Evolutionary conservation across 2,797 vertebrate genomes (phyloP).

Genomic region (Nyctibius grandis): DNA sequence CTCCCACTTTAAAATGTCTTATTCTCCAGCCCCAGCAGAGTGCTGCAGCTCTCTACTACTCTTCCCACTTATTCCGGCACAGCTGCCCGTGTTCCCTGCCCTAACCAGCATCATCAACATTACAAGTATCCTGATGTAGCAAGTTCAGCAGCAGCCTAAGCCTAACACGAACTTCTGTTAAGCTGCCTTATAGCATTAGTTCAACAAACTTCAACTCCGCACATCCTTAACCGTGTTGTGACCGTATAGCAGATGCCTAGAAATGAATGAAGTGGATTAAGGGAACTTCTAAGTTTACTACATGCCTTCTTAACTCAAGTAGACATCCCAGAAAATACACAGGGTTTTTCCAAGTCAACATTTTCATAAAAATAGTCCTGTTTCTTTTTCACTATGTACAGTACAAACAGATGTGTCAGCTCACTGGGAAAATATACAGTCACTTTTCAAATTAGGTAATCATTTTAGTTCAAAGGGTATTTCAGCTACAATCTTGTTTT

Average conservation of each 20-base stretch:
- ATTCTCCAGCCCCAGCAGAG: neutral
- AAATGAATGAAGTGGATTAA: neutral
- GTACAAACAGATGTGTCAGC: neutral
- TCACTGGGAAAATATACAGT: neutral
- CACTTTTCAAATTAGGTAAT: conserved; percentile 18
- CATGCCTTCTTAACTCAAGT: neutral
- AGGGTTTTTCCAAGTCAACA: neutral
- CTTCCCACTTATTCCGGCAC: neutral
- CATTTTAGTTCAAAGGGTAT: neutral
- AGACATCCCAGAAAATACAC: neutral
- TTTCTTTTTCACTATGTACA: neutral
- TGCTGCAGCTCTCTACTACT: neutral
- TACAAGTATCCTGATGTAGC: neutral
- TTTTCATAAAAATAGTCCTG: neutral
- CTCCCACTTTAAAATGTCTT: neutral
- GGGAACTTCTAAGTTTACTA: neutral
- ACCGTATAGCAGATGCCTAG: neutral
- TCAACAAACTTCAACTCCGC: neutral
- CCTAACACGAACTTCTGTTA: neutral
- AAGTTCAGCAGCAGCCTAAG: neutral
- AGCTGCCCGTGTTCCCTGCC: neutral
- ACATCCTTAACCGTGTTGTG: neutral
- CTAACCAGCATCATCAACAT: neutral
- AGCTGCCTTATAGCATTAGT: neutral
- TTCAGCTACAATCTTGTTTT: neutral